Conservation (phyloP, 2,113 vertebrate species). For the Ciconia boyciana region DNA sequence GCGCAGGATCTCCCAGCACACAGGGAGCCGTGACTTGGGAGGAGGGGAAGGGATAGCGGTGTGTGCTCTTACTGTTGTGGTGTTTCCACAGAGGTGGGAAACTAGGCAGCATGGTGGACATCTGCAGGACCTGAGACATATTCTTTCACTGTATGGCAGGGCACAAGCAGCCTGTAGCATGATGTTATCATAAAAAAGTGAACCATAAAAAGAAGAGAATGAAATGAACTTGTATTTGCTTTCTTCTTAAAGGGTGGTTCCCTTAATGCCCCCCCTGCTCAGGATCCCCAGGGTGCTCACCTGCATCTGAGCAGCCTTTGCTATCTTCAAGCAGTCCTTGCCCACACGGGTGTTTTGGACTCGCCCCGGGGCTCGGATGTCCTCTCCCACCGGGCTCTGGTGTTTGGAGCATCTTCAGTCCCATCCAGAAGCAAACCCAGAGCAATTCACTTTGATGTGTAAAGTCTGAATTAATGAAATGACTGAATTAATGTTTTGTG, state of each 20-base stretch:
- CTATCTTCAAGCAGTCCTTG: not conserved
- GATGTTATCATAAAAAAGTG: not conserved
- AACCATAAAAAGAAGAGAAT: not conserved
- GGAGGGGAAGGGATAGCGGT: not conserved
- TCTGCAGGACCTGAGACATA: not conserved
- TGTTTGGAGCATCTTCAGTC: not conserved
- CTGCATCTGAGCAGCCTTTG: not conserved
- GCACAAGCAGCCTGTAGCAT: not conserved
- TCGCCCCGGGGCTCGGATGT: not conserved
- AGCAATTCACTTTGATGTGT: slow-evolving; percentile 60
- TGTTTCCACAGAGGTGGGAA: not conserved
- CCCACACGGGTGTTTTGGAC: accelerated
- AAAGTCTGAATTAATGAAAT: slow-evolving; percentile 57
- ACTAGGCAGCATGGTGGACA: not conserved
- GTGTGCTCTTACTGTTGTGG: not conserved
- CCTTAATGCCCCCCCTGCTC: not conserved
- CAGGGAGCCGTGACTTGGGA: not conserved
- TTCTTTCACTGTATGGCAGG: not conserved
- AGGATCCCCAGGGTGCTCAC: not conserved
- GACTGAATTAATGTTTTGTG: slow-evolving; percentile 44
- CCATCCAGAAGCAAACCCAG: slow-evolving; percentile 33
- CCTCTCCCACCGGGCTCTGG: not conserved
- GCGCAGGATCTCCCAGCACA: accelerated
- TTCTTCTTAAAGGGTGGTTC: not conserved
- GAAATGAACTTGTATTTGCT: not conserved